phyloP scores from a whole-genome alignment of 1,140 invertebrate genomes.

The Bombus balteatus region DNA sequence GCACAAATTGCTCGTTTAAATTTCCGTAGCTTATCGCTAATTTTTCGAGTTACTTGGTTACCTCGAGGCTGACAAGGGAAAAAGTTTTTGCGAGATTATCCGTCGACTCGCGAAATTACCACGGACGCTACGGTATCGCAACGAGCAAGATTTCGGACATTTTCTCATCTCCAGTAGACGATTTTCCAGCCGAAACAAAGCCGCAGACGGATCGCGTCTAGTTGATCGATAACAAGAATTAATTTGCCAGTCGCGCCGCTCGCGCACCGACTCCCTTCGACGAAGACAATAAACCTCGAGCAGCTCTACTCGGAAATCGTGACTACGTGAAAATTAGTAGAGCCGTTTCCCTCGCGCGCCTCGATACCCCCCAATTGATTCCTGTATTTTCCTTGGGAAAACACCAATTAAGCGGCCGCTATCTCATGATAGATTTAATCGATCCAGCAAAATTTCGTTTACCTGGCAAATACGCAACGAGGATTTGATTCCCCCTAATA shows the following conservation, averaged over 20 bases:
- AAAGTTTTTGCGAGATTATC: conserved; percentile 23
- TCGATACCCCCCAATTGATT: conserved; percentile 15
- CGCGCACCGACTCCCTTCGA: background rate
- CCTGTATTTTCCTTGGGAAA: conserved; percentile 21
- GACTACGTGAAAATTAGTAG: conserved; percentile 36
- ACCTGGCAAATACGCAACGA: background rate
- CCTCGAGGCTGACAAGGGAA: background rate
- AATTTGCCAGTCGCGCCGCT: conserved; percentile 1
- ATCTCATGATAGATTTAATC: conserved; percentile 20
- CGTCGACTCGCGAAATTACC: background rate
- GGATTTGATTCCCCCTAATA: background rate
- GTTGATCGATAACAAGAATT: conserved; percentile 55
- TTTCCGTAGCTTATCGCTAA: background rate
- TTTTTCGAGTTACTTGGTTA: background rate
- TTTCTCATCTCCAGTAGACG: background rate
- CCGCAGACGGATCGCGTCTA: conserved; percentile 20
- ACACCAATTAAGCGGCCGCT: conserved; percentile 21
- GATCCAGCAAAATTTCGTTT: conserved; percentile 15
- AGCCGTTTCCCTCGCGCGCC: background rate
- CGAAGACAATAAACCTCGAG: background rate
- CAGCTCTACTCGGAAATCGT: background rate
- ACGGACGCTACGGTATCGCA: background rate
- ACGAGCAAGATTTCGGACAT: background rate
- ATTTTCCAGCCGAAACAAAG: conserved; percentile 33
- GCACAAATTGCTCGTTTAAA: background rate